Evolutionary conservation across 2,797 vertebrate species (phyloP), one percentile per base, ranked within the genome.

Genomic region (Martes flavigula): DNA sequence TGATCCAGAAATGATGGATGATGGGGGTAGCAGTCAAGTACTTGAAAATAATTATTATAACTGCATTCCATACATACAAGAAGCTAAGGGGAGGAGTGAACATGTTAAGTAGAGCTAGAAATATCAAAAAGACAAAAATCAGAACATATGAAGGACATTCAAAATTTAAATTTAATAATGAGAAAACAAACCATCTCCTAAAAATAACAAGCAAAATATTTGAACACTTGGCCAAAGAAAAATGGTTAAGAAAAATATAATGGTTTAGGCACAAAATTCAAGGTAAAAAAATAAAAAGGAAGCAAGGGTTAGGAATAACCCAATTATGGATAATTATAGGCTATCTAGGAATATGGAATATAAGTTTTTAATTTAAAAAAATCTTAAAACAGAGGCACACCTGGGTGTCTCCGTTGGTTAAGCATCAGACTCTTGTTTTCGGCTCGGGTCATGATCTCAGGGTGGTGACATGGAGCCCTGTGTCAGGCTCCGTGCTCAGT

Each of bases 271-370:
- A 17, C 30, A 79, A 70, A 87, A 94, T 51, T 90, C 6, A 54
- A 84, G 62, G 87, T 54, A 92, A 88, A 58, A 93, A 93, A 97
- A 77, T 51, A 54, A 66, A 82, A 30, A 78, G 48, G 32, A 96
- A 93, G 35, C 8, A 72, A 83, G 72, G n/a, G 13, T 89, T 89
- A 93, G 20, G 9, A 94, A 82, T 70, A 94, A 62, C 8, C 12
- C 3, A 30, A 79, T 17, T 25, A 48, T 43, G 43, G 54, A 83
- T 58, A 87, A 86, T 30, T 40, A 83, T 43, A 56, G 46, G 40
- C 35, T 81, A 46, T 83, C 12, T 78, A 88, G 78, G 48, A 79
- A 97, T 85, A 43, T 27, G 12, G 54, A 92, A 87, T 82, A 62
- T 87, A 78, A 78, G 18, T 75, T 64, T 85, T 10, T 87, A 78